Evolutionary conservation across 2,797 vertebrate genomes (phyloP).

Genomic region (Sebastes paucispinis): DNA sequence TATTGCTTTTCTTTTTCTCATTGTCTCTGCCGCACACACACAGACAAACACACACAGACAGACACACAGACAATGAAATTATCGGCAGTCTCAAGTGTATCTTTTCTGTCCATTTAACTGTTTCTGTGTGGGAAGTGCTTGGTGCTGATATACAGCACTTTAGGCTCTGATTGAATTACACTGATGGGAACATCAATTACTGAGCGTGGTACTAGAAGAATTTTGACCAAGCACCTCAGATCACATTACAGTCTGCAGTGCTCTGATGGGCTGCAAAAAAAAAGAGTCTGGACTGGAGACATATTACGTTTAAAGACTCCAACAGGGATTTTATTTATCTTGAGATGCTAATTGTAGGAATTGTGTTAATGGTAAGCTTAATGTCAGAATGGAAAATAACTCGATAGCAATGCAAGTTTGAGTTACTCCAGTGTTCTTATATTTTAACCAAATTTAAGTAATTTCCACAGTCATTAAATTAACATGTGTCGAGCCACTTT

Average conservation of each 20-base stretch:
- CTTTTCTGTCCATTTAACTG: constrained; percentile 75
- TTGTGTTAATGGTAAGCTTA: background rate
- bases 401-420: background rate
- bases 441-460: background rate
- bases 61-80: constrained; percentile 54
- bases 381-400: background rate
- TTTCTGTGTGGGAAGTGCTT: constrained; percentile 71
- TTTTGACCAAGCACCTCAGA: constrained; percentile 56
- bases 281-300: background rate
- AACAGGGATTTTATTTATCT: constrained; percentile 1
- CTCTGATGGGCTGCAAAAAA: constrained; percentile 35
- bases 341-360: background rate
- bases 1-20: constrained; percentile 24
- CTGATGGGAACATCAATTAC: constrained; percentile 77
- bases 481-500: background rate
- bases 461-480: background rate
- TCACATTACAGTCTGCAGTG: constrained; percentile 49
- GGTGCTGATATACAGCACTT: constrained; percentile 73
- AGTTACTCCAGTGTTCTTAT: background rate
- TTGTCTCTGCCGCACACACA: constrained; percentile 9
- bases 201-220: constrained; percentile 48
- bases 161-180: constrained; percentile 76
- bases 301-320: constrained; percentile 2
- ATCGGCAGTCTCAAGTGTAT: constrained; percentile 73
- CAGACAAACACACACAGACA: constrained; percentile 3